Percentiles rank a stretch among this genome's conserved stretches.
Conservation (phyloP, 2,888 invertebrate genomes). For the Dynastes hyllus region DNA sequence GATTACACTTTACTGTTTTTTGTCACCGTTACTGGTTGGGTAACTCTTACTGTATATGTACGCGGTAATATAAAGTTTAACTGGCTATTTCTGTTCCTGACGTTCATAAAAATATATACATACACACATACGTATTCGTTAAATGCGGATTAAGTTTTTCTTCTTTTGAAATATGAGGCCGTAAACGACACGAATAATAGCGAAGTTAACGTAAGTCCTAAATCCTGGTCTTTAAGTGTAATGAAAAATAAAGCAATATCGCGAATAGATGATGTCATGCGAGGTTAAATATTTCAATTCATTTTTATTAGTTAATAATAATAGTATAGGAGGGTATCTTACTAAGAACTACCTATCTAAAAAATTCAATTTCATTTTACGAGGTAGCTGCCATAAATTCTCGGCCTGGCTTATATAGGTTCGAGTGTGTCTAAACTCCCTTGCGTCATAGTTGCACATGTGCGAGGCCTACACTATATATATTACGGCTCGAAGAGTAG, state of each 20-base stretch:
- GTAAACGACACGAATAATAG: constrained; percentile 15
- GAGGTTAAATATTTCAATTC: constrained; percentile 14
- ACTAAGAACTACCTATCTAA: not conserved
- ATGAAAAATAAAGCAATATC: constrained; percentile 22
- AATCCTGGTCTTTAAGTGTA: constrained; percentile 7
- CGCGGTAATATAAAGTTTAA: not conserved
- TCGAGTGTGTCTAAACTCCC: too few relatives aligned
- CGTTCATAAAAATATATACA: constrained; percentile 3
- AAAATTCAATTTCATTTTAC: not conserved
- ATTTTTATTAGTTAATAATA: constrained; percentile 25
- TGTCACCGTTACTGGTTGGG: not conserved
- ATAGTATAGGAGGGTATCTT: not conserved
- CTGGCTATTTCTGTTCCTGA: not conserved
- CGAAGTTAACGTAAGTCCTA: constrained; percentile 5
- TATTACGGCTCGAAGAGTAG: too few relatives aligned
- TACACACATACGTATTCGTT: not conserved
- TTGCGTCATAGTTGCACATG: too few relatives aligned
- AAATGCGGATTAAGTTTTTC: not conserved
- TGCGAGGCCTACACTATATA: too few relatives aligned
- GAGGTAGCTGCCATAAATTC: too few relatives aligned
- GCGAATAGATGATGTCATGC: not conserved
- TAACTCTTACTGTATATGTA: not conserved
- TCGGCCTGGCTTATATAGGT: too few relatives aligned
- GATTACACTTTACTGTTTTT: not conserved
- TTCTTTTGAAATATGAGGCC: not conserved